These are phyloP conservation scores for Rousettus leschenaultii DNA, from an alignment of 2,113 vertebrate species.

Conservation along the genomic window DNA sequence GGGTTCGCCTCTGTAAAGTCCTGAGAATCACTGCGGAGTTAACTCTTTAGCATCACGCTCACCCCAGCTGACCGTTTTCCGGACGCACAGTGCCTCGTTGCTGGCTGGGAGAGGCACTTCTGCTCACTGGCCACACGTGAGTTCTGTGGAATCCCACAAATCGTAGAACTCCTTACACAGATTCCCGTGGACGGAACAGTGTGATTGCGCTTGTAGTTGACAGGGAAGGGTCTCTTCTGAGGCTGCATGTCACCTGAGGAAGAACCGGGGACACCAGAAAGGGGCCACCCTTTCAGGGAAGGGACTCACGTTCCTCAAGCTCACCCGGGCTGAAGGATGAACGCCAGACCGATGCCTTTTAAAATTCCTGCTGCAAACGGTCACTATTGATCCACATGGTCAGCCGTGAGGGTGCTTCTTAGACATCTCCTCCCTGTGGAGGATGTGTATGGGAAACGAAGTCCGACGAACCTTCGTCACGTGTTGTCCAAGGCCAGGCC, in stretches of 20 bases:
- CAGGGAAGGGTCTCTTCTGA: neutral
- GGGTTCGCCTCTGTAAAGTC: neutral
- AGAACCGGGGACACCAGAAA: neutral
- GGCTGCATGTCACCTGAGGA: neutral
- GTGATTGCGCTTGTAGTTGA: neutral
- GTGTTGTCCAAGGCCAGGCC: neutral
- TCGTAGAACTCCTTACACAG: neutral
- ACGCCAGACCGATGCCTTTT: neutral
- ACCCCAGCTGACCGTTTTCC: neutral
- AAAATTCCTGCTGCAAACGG: neutral
- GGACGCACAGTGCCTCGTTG: rapidly evolving
- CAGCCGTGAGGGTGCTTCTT: neutral
- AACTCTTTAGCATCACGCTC: neutral
- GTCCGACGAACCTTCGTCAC: neutral
- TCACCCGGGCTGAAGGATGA: neutral
- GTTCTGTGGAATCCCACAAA: neutral
- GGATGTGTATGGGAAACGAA: neutral
- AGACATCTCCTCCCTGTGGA: neutral
- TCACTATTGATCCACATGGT: neutral
- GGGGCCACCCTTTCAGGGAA: neutral
- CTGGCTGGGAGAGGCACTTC: neutral
- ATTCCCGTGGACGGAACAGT: neutral
- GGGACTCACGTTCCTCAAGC: neutral
- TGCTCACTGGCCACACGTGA: neutral
- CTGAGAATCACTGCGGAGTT: neutral